Evolutionary conservation across 2,113 vertebrate species (phyloP), one percentile per base, ranked within the genome.

Genomic region (Hemicordylus capensis): DNA sequence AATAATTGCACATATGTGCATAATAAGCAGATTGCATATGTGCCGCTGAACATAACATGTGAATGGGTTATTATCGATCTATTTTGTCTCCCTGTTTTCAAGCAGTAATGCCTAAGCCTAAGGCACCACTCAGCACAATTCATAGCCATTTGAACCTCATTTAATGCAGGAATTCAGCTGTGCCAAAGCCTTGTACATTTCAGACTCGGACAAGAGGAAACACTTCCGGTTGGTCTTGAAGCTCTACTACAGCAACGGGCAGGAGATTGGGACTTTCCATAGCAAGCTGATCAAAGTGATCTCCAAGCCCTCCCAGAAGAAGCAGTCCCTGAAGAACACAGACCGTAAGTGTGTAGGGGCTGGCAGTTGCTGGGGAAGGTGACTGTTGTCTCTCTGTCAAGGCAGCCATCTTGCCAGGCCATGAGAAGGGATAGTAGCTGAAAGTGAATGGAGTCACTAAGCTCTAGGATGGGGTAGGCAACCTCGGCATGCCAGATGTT

Each of bases 291-390:
- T 99, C 95, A 99, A 99, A 93, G 97, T 99, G 86, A 99, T 99
- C 96, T 99, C 98, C 85, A 99, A 99, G 91, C 98, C 98, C 0
- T 99, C 98, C 0, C 98, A 99, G 97, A 99, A 99, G 95, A 99
- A 98, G 89, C 98, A 99, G 95, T 98, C 98, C 0, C 97, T 99
- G 97, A 99, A 99, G 94, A 99, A 99, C 83, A 98, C 98, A 0
- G 98, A 99, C 92, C 46, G 98, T 99, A 94, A 95, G 98, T 96
- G 73, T 48, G 64, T 1, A 19, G 11, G 61, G 58, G 37, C 17
- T 61, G 24, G 28, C 31, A 61, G n/a, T 48, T 26, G 12, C 22
- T 11, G 4, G 37, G 2, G 37, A 19, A 61, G 15, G 12, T 8
- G 11, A 11, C 14, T 78, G 24, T 26, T 12, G 4, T 22, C 10